Evolutionary conservation across 2,113 vertebrate species (phyloP), one percentile per base, ranked within the genome.

Genomic region (Syrmaticus mikado): DNA sequence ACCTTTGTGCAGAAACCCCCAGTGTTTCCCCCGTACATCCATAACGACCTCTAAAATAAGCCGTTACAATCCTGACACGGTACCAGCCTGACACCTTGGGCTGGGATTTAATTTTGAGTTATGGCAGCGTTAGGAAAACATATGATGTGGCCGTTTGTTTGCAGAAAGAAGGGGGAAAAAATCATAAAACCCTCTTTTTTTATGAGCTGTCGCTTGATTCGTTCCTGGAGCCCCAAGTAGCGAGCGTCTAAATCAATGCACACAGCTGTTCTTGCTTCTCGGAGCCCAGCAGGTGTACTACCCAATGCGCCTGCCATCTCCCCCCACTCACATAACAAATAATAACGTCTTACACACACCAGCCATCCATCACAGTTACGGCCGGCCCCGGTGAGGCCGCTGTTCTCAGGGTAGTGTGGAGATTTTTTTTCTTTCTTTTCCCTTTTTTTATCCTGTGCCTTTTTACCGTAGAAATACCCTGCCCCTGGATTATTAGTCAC

Each of bases 201-300:
- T 99, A 99, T 98, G 98, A 99, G 98, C 99, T 99, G 99, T 99
- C 97, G 98, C 98, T 98, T 99, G 99, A 99, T 98, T 98, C 98
- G 97, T 99, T 99, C 98, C 99, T 99, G 99, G 97, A 98, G 98
- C 97, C 98, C 97, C 96, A 98, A 96, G 97, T 98, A 98, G 98
- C 97, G 96, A 98, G 97, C 97, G 91, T 98, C 98, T 99, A 99
- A 99, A 99, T 99, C 98, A 99, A 98, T 98, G 98, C 93, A 88
- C 98, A 98, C 99, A 99, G 99, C 99, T 99, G 99, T 99, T 99
- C 98, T 97, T 97, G 97, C 97, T 98, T 98, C 98, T 98, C 95
- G 97, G 97, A 97, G 97, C 98, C 97, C 99, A 99, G 99, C 99
- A 99, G 99, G 99, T 99, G 99, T 98, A 99, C 98, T 97, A 97